A percentile compares a stretch with the other conserved stretches of the same genome.
phyloP scores from a whole-genome alignment of 2,888 invertebrate species.

The Philereme transversata region DNA sequence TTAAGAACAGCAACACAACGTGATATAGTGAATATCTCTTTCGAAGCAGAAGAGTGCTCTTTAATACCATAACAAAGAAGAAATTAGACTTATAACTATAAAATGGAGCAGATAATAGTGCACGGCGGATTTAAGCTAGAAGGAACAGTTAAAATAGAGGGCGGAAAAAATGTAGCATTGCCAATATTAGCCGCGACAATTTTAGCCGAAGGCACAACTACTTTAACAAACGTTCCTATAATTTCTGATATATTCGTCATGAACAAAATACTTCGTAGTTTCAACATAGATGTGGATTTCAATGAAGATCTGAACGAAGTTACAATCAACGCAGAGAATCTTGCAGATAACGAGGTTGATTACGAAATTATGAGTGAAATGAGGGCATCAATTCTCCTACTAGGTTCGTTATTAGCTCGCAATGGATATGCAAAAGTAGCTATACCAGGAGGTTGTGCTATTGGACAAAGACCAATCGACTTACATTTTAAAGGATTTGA shows the following conservation, averaged over 20 bases:
- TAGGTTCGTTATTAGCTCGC: conserved; percentile 28
- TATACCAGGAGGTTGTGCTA: conserved; percentile 29
- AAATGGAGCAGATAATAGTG: conserved; percentile 30
- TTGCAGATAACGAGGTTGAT: conserved; percentile 3
- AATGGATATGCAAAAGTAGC: conserved; percentile 20
- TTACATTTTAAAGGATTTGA: conserved; percentile 30
- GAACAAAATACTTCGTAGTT: conserved; percentile 19
- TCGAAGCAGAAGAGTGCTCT: too few relatives aligned
- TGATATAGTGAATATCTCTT: too few relatives aligned
- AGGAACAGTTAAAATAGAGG: conserved; percentile 27
- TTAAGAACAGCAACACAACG: too few relatives aligned
- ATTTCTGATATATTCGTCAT: conserved; percentile 27
- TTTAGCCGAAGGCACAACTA: conserved; percentile 20
- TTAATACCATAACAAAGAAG: too few relatives aligned
- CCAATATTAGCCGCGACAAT: conserved; percentile 30
- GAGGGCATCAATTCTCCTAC: conserved; percentile 25
- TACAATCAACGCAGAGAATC: conserved; percentile 16
- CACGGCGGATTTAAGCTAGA: conserved; percentile 19
- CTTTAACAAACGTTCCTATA: conserved; percentile 27
- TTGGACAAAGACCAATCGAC: conserved; percentile 30
- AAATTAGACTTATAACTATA: background rate
- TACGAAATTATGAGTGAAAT: conserved; percentile 18
- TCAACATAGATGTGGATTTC: conserved; percentile 24
- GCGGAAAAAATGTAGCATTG: conserved; percentile 21
- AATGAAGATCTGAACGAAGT: conserved; percentile 21